A percentile compares a stretch with the other conserved stretches of the same genome.
These are phyloP conservation scores for Azemiops feae DNA, from an alignment of 2,113 vertebrate species.

Conservation along the genomic window DNA sequence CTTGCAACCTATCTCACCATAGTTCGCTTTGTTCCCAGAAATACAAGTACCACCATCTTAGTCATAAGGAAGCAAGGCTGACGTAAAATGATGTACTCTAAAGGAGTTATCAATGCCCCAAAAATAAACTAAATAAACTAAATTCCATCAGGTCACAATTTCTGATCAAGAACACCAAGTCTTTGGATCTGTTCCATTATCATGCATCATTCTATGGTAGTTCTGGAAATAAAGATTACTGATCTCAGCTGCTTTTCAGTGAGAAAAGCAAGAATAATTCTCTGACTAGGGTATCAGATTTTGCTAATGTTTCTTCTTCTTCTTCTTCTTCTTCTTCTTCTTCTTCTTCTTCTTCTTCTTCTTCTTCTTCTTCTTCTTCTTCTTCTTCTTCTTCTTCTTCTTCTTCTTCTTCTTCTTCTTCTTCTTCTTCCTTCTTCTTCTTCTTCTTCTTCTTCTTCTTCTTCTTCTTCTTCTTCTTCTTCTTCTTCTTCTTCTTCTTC, in stretches of 20 bases:
- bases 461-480: too few relatives aligned
- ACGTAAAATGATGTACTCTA: background rate
- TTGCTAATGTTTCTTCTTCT: background rate
- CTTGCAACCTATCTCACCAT: constrained; percentile 12
- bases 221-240: background rate
- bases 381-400: too few relatives aligned
- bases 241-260: background rate
- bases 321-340: too few relatives aligned
- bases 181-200: background rate
- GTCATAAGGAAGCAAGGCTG: constrained; percentile 8
- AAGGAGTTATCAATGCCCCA: background rate
- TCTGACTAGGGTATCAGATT: background rate
- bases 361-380: too few relatives aligned
- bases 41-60: background rate
- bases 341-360: too few relatives aligned
- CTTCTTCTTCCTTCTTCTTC: too few relatives aligned
- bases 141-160: background rate
- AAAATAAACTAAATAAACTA: background rate
- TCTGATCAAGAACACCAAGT: constrained; percentile 11
- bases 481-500: too few relatives aligned
- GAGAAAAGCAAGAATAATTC: background rate
- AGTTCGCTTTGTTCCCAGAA: background rate
- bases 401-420: too few relatives aligned
- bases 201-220: background rate
- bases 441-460: too few relatives aligned